Evolutionary conservation across 2,888 invertebrate species (phyloP), one percentile per base, ranked within the genome.

Genomic region (Nasonia oneida): DNA sequence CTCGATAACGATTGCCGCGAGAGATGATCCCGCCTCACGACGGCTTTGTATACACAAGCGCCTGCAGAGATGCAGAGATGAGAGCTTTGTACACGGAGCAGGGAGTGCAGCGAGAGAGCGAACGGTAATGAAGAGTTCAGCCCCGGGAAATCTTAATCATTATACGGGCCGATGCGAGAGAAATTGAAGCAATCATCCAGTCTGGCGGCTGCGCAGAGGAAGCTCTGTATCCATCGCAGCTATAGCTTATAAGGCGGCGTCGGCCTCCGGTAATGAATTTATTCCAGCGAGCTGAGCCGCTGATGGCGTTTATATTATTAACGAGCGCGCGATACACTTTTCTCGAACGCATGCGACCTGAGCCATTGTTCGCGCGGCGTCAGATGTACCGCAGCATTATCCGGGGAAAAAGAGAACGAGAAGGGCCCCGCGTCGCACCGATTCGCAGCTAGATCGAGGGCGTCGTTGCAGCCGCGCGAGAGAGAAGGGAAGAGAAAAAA

Each of bases 1-100:
- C 79, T 37, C 79, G 86, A 86, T 86, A 86, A 86, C 86, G 79
- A 86, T 86, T 83, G 86, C 81, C 74, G 82, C 76, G 53, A 85
- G 84, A 85, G 84, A 85, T 47, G 64, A 33, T 37, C 82, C 18
- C 71, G 73, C 3, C 71, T 71, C 76, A 15, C 64, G 47, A n/a
- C 47, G 76, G 50, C 77, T 79, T 61, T 84, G 73, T 84, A 61
- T 74, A 57, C 42, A 82, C 29, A n/a, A 57, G 14, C 47, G 70
- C 6, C 23, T 29, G 37, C 33, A 33, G 80, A 23, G 47, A 14
- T 67, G 53, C 29, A 53, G 53, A 18, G 53, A 29, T 29, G 29
- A 29, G 29, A 29, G 29, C 29, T 29, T 29, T 29, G 29, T 18
- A 53, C 5, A 18, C 8, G 47, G 14, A 14, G 14, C 8, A 47